Evolutionary conservation across 1,140 invertebrate genomes (phyloP).

Genomic region (Neodiprion pinetum): DNA sequence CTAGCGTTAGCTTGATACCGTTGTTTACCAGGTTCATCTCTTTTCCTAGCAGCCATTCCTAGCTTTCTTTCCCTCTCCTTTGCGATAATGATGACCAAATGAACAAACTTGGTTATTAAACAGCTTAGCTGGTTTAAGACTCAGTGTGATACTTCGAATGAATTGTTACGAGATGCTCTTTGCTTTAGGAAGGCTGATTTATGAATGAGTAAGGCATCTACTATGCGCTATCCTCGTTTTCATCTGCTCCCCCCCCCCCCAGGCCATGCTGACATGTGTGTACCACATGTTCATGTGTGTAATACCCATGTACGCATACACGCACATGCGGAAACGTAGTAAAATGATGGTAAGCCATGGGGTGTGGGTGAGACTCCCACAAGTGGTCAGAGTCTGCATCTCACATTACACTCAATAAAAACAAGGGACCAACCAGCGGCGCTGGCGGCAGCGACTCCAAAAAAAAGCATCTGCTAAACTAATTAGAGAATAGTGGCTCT

Average conservation of each 20-base stretch:
- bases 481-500: slow-evolving; percentile 33
- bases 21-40: slow-evolving; percentile 58
- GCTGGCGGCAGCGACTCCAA: slow-evolving; percentile 4
- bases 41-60: slow-evolving; percentile 35
- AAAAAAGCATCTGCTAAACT: slow-evolving; percentile 42
- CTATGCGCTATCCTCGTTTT: slow-evolving; percentile 24
- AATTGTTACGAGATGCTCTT: not conserved
- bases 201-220: slow-evolving; percentile 27
- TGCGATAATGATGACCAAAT: too few relatives aligned
- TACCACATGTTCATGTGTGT: not conserved
- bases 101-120: too few relatives aligned
- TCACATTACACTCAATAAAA: slow-evolving; percentile 48
- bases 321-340: not conserved
- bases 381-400: slow-evolving; percentile 36
- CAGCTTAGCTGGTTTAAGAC: too few relatives aligned
- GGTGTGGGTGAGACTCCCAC: slow-evolving; percentile 4
- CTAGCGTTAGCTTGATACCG: slow-evolving; percentile 75
- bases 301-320: slow-evolving; percentile 29
- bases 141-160: too few relatives aligned
- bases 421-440: slow-evolving; percentile 22
- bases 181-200: not conserved
- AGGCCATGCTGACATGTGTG: slow-evolving; percentile 20
- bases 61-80: not conserved
- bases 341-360: not conserved
- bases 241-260: not conserved